Conservation (phyloP, 2,797 vertebrate species). For the Labroides dimidiatus region DNA sequence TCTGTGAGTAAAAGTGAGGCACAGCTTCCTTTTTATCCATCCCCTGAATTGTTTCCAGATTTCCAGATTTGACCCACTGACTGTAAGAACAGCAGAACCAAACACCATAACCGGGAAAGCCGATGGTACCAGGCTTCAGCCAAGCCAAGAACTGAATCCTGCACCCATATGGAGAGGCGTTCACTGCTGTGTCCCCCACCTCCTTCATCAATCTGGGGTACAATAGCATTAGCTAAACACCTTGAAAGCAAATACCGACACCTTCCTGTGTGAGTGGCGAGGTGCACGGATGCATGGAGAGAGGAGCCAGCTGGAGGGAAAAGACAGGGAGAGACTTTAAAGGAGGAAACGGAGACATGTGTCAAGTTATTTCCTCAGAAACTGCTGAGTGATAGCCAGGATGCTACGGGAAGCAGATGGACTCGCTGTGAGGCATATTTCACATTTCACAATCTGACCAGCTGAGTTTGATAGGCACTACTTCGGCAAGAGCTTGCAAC, state of each 20-base stretch:
- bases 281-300: constrained; percentile 50
- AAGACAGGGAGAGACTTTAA: constrained; percentile 19
- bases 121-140: constrained; percentile 11
- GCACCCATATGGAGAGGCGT: constrained; percentile 60
- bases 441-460: constrained; percentile 36
- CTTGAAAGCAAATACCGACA: constrained; percentile 67
- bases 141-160: constrained; percentile 32
- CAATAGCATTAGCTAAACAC: constrained; percentile 60
- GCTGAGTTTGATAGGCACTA: constrained; percentile 20
- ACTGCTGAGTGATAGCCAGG: constrained; percentile 39
- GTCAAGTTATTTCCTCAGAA: constrained; percentile 58
- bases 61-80: constrained; percentile 24
- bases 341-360: constrained; percentile 30
- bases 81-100: constrained; percentile 18
- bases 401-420: constrained; percentile 59
- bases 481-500: constrained; percentile 29
- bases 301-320: constrained; percentile 61
- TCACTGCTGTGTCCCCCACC: constrained; percentile 29
- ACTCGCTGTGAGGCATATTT: constrained; percentile 56
- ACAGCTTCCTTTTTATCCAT: constrained; percentile 12
- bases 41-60: constrained; percentile 40
- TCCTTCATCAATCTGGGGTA: constrained; percentile 41
- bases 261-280: constrained; percentile 42
- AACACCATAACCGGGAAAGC: constrained; percentile 6
- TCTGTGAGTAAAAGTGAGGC: background rate